Conservation (phyloP, 2,888 invertebrate species). For the Dorcus hopei region DNA sequence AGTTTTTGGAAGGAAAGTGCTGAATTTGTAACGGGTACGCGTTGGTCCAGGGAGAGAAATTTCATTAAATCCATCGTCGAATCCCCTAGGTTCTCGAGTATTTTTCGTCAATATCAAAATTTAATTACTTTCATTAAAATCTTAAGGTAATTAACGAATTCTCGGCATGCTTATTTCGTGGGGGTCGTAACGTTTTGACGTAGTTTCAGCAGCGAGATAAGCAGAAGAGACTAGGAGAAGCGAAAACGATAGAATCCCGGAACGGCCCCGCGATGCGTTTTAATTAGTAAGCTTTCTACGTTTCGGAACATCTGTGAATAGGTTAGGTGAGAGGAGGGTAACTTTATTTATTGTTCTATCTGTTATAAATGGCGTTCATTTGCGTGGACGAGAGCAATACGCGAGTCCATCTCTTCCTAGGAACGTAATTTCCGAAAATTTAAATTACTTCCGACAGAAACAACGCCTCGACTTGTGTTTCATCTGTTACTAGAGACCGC, state of each 20-base stretch:
- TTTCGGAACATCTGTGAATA: constrained; percentile 21
- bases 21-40: neutral
- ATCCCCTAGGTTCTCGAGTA: constrained; percentile 11
- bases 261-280: constrained; percentile 9
- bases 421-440: constrained; percentile 37
- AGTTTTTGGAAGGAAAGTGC: neutral
- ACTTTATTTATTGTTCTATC: constrained; percentile 35
- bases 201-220: constrained; percentile 1
- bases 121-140: constrained; percentile 11
- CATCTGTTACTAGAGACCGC: constrained; percentile 10
- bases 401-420: constrained; percentile 29
- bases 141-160: constrained; percentile 23
- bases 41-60: constrained; percentile 7
- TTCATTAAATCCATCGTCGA: constrained; percentile 20
- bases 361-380: constrained; percentile 34
- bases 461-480: constrained; percentile 10
- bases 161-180: constrained; percentile 16
- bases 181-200: no score
- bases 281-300: constrained; percentile 17
- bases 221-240: neutral
- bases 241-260: no score
- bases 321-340: constrained; percentile 21
- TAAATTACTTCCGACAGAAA: constrained; percentile 36
- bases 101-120: constrained; percentile 28
- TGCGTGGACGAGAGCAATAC: constrained; percentile 30